Conservation (phyloP, 2,888 invertebrate species). For the Pollenia griseotomentosa region DNA sequence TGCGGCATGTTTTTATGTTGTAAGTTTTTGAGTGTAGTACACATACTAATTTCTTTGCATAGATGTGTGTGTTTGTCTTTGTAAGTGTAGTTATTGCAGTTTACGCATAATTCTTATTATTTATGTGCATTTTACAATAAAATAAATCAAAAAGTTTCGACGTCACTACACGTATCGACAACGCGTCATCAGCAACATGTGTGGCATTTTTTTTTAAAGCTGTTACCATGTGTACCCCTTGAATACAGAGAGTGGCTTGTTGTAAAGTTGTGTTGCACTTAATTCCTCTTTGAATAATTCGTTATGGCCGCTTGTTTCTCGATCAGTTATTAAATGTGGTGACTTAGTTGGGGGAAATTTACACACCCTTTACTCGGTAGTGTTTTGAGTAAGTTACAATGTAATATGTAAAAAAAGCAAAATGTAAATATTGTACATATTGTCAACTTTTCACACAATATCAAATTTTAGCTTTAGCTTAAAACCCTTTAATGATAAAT, state of each 20-base stretch:
- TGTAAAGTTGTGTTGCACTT: conserved; percentile 7
- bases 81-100: conserved; percentile 52
- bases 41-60: not conserved
- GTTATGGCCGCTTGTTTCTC: conserved; percentile 33
- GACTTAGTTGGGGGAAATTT: not conserved
- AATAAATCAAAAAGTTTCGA: conserved; percentile 71
- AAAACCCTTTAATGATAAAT: no score
- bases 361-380: not conserved
- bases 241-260: not conserved
- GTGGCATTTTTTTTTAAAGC: conserved; percentile 62
- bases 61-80: not conserved
- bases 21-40: conserved; percentile 25
- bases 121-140: conserved; percentile 70
- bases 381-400: not conserved
- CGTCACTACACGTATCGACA: conserved; percentile 68
- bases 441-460: no score
- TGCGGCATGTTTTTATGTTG: conserved; percentile 51
- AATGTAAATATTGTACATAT: no score
- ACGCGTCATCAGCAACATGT: conserved; percentile 73
- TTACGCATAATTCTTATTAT: conserved; percentile 72
- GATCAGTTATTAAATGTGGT: not conserved
- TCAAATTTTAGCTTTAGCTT: no score
- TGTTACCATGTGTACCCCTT: conserved; percentile 25
- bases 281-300: conserved; percentile 55
- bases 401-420: not conserved